A percentile compares a stretch with the other conserved stretches of the same genome.
These are phyloP conservation scores for Epizoanthus rinbou DNA, from an alignment of 92 coral and sea anemone genomes.

Conservation along the genomic window DNA sequence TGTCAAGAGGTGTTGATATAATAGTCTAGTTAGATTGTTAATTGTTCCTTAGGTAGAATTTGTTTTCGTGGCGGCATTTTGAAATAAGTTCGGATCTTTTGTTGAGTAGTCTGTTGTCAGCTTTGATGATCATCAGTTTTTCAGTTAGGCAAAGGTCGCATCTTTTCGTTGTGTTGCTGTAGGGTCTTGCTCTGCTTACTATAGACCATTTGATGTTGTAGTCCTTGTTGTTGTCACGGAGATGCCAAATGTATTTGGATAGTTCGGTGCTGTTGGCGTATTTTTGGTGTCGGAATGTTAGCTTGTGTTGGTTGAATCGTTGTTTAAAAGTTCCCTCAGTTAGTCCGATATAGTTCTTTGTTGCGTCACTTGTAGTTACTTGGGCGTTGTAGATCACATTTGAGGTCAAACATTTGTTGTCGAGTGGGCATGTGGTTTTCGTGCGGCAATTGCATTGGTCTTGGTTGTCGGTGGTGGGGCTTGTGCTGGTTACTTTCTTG, in stretches of 20 bases:
- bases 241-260: conserved; percentile 44
- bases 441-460: too few relatives aligned
- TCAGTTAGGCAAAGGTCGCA: conserved; percentile 30
- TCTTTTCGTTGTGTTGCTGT: conserved; percentile 16
- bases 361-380: too few relatives aligned
- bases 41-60: background rate
- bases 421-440: too few relatives aligned
- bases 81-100: conserved; percentile 13
- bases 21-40: background rate
- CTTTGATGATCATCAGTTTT: conserved; percentile 22
- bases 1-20: too few relatives aligned
- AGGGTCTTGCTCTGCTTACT: conserved; percentile 23
- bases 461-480: too few relatives aligned
- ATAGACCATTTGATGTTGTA: conserved; percentile 47
- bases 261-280: conserved; percentile 31
- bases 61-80: background rate
- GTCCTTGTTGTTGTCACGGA: conserved; percentile 8
- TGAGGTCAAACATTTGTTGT: too few relatives aligned
- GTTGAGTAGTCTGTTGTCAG: conserved; percentile 23
- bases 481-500: conserved; percentile 20
- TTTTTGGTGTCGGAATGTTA: conserved; percentile 28
- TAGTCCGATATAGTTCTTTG: conserved; percentile 46
- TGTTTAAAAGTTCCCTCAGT: conserved; percentile 49
- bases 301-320: conserved; percentile 43
- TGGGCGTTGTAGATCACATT: background rate